phyloP scores from a whole-genome alignment of 2,888 invertebrate species.

The Cantharis flavilabris region DNA sequence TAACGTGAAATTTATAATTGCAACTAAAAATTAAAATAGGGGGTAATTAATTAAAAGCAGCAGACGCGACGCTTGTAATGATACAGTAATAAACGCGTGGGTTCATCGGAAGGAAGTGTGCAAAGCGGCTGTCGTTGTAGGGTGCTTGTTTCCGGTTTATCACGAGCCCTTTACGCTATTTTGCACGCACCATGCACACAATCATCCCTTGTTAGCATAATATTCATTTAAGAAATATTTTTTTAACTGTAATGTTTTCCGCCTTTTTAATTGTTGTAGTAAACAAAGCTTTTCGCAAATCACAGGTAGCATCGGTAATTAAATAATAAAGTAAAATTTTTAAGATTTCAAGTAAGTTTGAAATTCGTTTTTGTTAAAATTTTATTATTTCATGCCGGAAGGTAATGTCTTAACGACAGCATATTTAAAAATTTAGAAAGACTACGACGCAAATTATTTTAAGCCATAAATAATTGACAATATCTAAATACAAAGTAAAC shows the following conservation, averaged over 20 bases:
- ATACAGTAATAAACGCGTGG: slow-evolving; percentile 43
- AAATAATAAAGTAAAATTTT: too few species aligned
- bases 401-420: too few species aligned
- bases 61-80: slow-evolving; percentile 37
- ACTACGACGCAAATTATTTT: too few species aligned
- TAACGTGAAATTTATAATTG: slow-evolving; percentile 24
- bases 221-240: background rate
- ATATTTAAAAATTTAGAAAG: too few species aligned
- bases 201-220: slow-evolving; percentile 18
- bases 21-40: slow-evolving; percentile 13
- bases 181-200: slow-evolving; percentile 33
- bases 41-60: slow-evolving; percentile 19
- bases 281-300: too few species aligned
- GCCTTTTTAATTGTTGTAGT: too few species aligned
- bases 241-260: background rate
- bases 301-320: too few species aligned
- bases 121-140: slow-evolving; percentile 47
- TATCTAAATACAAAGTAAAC: too few species aligned
- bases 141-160: slow-evolving; percentile 47
- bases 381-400: too few species aligned
- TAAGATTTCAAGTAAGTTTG: too few species aligned
- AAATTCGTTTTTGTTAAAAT: too few species aligned
- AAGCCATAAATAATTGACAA: too few species aligned
- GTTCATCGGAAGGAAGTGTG: slow-evolving; percentile 44
- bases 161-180: slow-evolving; percentile 46